Conservation (phyloP, 2,888 invertebrate genomes). For the Argyra leucocephala region DNA sequence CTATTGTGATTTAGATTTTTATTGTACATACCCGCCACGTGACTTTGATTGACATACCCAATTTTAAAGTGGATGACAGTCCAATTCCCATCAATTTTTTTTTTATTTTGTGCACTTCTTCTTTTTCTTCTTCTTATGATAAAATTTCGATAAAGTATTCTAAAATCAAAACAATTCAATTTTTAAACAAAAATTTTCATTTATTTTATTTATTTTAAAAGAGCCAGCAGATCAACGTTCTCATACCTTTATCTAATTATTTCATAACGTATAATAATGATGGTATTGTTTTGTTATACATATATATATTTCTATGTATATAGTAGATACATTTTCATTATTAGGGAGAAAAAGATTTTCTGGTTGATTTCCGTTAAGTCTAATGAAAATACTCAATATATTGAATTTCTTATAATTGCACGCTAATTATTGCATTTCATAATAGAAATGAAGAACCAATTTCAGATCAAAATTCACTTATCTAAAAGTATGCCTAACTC, state of each 20-base stretch:
- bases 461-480: too few relatives aligned
- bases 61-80: conserved; percentile 1
- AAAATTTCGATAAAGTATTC: too few relatives aligned
- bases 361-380: background rate
- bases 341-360: background rate
- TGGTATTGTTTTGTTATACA: background rate
- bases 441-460: too few relatives aligned
- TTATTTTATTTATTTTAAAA: background rate
- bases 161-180: background rate
- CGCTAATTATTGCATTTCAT: background rate
- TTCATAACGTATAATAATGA: background rate
- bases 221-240: too few relatives aligned
- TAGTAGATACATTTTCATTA: background rate
- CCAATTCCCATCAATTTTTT: background rate
- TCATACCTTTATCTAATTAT: background rate
- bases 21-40: background rate
- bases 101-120: background rate
- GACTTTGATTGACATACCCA: background rate
- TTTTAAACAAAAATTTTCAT: background rate
- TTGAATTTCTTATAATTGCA: background rate
- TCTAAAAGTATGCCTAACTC: too few relatives aligned
- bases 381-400: too few relatives aligned
- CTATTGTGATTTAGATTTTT: background rate
- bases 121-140: too few relatives aligned
- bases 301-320: too few relatives aligned